Evolutionary conservation across 2,888 invertebrate genomes (phyloP).

Genomic region (Diarsia mendica): DNA sequence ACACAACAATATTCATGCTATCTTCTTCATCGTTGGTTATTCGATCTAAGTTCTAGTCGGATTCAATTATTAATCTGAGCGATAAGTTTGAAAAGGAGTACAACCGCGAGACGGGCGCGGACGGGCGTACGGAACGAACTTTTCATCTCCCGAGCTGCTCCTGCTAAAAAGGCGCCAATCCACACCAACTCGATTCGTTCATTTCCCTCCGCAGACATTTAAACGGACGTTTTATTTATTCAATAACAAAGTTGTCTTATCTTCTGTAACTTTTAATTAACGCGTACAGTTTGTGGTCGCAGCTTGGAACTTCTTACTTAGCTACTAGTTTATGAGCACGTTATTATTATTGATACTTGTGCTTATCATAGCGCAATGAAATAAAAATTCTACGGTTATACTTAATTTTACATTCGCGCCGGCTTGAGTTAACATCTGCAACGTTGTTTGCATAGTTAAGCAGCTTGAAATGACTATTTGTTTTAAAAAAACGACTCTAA

Average conservation of each 20-base stretch:
- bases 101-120: constrained; percentile 43
- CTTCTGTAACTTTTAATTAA: constrained; percentile 80
- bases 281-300: constrained; percentile 62
- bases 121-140: constrained; percentile 46
- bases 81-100: constrained; percentile 71
- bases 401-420: constrained; percentile 41
- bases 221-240: constrained; percentile 78
- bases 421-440: constrained; percentile 57
- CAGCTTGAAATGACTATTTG: constrained; percentile 41
- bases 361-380: constrained; percentile 35
- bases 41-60: constrained; percentile 56
- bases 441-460: constrained; percentile 58
- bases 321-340: constrained; percentile 29
- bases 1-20: constrained; percentile 18
- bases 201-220: constrained; percentile 68
- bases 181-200: constrained; percentile 65
- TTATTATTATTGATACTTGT: constrained; percentile 44
- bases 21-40: constrained; percentile 37
- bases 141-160: constrained; percentile 60
- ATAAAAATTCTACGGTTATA: constrained; percentile 35
- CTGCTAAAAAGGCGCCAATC: constrained; percentile 68
- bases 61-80: constrained; percentile 75
- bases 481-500: constrained; percentile 38
- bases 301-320: constrained; percentile 39
- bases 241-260: constrained; percentile 78